These are phyloP conservation scores for Engraulis encrasicolus DNA, from an alignment of 2,113 vertebrate genomes.

Conservation along the genomic window DNA sequence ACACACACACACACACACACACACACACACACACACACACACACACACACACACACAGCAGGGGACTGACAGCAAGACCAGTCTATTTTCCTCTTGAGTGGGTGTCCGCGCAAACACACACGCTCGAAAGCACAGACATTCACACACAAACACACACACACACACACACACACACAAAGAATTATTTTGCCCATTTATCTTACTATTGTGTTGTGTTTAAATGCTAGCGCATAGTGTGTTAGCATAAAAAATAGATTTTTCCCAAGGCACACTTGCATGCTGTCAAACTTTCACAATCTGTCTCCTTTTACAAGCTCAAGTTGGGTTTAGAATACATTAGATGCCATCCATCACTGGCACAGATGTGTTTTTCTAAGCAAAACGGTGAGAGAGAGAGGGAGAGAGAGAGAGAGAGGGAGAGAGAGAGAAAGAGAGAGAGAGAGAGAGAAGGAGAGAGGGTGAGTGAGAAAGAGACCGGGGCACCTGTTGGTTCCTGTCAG, in stretches of 20 bases:
- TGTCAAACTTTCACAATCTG: not conserved
- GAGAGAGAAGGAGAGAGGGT: not conserved
- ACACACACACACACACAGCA: no score
- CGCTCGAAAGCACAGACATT: not conserved
- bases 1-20: not conserved
- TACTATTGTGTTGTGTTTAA: not conserved
- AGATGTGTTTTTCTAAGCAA: slow-evolving; percentile 7
- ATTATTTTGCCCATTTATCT: slow-evolving; percentile 3
- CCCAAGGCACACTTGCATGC: not conserved
- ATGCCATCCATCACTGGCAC: slow-evolving; percentile 55
- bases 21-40: not conserved
- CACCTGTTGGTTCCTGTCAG: slow-evolving; percentile 69
- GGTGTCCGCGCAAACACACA: not conserved
- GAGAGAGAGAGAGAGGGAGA: no score
- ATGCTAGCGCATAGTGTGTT: slow-evolving; percentile 2
- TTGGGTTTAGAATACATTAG: slow-evolving; percentile 53
- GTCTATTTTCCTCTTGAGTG: not conserved
- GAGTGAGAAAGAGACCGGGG: slow-evolving; percentile 37
- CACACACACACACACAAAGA: not conserved
- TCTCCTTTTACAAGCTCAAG: not conserved
- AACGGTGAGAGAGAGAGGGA: not conserved
- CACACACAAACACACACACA: slow-evolving; percentile 25
- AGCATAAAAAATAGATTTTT: not conserved
- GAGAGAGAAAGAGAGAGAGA: not conserved
- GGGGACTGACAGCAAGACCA: no score